phyloP scores from a whole-genome alignment of 2,113 vertebrate species.

The Rhinogobius similis region DNA sequence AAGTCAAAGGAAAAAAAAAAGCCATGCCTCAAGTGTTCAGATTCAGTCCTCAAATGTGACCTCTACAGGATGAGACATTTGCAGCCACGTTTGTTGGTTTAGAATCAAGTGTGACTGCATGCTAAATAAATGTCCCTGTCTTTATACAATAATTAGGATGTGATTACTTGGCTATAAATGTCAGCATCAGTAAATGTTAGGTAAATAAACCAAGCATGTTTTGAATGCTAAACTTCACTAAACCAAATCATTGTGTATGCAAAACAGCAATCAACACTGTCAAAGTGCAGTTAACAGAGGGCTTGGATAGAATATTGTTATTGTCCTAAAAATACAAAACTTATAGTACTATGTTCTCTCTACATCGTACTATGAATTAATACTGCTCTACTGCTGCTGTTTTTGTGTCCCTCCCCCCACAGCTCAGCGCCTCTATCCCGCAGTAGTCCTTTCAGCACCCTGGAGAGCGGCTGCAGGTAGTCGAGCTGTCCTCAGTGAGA shows the following conservation, averaged over 20 bases:
- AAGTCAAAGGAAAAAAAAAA: conserved; percentile 9
- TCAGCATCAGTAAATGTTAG: neutral
- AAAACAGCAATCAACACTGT: conserved; percentile 19
- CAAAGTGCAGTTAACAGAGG: conserved; percentile 13
- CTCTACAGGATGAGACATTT: conserved; percentile 37
- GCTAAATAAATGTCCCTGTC: neutral
- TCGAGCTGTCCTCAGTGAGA: conserved; percentile 51
- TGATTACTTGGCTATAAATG: neutral
- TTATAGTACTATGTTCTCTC: conserved; percentile 19
- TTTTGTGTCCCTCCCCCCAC: conserved; percentile 34
- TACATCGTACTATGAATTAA: conserved; percentile 59
- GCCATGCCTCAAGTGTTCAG: conserved; percentile 22
- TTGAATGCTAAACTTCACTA: conserved; percentile 2
- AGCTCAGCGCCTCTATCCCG: conserved; percentile 41
- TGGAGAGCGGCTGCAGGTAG: conserved; percentile 79
- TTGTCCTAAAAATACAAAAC: conserved; percentile 27
- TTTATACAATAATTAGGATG: neutral
- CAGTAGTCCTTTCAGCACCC: conserved; percentile 75
- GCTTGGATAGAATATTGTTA: conserved; percentile 34
- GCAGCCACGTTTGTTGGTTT: conserved; percentile 14
- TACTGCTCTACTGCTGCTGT: conserved; percentile 61
- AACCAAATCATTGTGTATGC: conserved; percentile 17
- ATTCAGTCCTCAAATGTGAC: conserved; percentile 65
- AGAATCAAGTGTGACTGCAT: neutral
- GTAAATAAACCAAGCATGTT: conserved; percentile 7